These are phyloP conservation scores for Operophtera brumata DNA, from an alignment of 2,888 invertebrate genomes.

Conservation along the genomic window DNA sequence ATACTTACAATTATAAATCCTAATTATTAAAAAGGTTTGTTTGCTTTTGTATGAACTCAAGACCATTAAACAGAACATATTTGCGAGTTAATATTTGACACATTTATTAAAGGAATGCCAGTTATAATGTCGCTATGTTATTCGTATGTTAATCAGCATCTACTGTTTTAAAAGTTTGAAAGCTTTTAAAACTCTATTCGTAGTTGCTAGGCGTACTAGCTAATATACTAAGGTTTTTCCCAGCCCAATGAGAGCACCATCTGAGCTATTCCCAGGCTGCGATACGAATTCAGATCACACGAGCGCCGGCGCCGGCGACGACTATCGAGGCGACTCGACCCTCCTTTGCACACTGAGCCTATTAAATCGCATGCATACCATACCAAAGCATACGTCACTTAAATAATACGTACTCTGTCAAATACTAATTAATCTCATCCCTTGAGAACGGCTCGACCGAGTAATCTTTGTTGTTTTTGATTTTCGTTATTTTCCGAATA, in stretches of 20 bases:
- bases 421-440: no score
- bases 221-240: constrained; percentile 74
- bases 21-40: constrained; percentile 28
- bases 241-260: constrained; percentile 68
- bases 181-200: constrained; percentile 57
- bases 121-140: constrained; percentile 54
- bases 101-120: constrained; percentile 35
- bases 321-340: constrained; percentile 11
- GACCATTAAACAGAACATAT: no score
- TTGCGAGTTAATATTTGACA: no score
- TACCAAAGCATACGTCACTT: no score
- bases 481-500: no score
- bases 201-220: constrained; percentile 68
- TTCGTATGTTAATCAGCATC: constrained; percentile 58
- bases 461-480: no score
- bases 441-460: no score
- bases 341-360: constrained; percentile 24
- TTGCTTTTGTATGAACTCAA: no score
- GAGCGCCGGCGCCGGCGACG: constrained; percentile 43
- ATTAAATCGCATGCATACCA: constrained; percentile 19
- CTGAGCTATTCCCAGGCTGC: constrained; percentile 71
- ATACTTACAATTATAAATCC: no score
- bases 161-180: constrained; percentile 53
- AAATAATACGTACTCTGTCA: no score
- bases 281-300: constrained; percentile 77